Evolutionary conservation across 2,888 invertebrate genomes (phyloP), one percentile per base, ranked within the genome.

Genomic region (Agonopterix heracliana): DNA sequence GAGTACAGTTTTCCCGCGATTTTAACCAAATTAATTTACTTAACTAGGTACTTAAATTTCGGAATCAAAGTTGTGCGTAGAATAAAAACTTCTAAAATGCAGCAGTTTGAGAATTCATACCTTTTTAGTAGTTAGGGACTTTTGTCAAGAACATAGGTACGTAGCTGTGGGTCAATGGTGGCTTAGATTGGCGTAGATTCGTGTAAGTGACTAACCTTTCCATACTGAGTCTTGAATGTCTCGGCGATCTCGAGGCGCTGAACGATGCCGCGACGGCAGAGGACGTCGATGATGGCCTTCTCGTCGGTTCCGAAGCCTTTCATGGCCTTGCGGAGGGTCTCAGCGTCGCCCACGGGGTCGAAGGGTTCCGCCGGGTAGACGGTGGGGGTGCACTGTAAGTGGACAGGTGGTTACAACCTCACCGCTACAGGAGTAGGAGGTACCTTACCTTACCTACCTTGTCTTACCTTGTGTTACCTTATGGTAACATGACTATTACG

Each of bases 231-330:
- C 86, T 98, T 98, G 89, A 94, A 99, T 14, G 94, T 93, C 76
- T 95, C 94, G 43, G 95, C 93, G 68, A 99, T 96, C 81, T 97
- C 95, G 61, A 97, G 90, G 54, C 98, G 92, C 81, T 98, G 98
- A 3, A 93, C 94, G 74, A 97, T 96, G 54, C 96, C 96, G 55
- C 98, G 92, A 59, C 94, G 93, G 49, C 95, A 95, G 41, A 98
- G 90, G 7, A 98, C 93, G 70, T 96, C 95, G 66, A 97, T 96
- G 77, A 98, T 96, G 52, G 96, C 93, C 69, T 94, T 94, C 78
- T 98, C 97, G 72, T 98, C 96, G 35, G 97, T 96, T 50, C 97
- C 96, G 66, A 97, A 93, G 49, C 96, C 97, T 78, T 97, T 97
- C 96, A 97, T 96, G 13, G 97, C 96, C 78, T 95, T 96, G 61